phyloP scores from a whole-genome alignment of 2,113 vertebrate species.

The Capreolus pygargus region DNA sequence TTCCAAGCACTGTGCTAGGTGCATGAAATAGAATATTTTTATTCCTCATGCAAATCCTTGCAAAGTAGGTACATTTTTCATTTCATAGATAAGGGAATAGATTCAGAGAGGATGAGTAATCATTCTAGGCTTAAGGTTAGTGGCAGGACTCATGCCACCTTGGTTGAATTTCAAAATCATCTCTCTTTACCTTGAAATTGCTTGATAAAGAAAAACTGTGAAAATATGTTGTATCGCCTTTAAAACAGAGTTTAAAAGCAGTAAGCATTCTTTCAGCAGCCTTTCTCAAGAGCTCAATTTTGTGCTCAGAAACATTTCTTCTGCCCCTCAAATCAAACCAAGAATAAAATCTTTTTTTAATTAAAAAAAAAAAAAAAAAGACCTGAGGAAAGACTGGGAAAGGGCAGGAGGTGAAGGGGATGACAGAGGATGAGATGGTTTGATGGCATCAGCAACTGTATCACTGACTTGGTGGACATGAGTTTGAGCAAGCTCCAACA shows the following conservation, averaged over 20 bases:
- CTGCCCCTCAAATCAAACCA: background rate
- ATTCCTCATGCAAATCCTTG: background rate
- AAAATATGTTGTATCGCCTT: background rate
- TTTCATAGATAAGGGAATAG: background rate
- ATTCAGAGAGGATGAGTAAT: background rate
- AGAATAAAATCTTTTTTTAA: background rate
- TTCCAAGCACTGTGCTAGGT: background rate
- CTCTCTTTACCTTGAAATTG: background rate
- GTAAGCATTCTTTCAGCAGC: background rate
- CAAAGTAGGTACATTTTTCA: background rate
- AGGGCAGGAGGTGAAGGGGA: background rate
- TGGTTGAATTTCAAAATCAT: background rate
- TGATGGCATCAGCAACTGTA: background rate
- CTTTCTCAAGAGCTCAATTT: background rate
- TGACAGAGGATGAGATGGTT: background rate
- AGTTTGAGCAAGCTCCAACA: background rate
- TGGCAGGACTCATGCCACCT: background rate
- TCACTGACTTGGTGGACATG: background rate
- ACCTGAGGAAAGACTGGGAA: background rate
- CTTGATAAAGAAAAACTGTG: conserved; percentile 16
- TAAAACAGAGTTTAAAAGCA: conserved; percentile 16
- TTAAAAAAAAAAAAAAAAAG: background rate
- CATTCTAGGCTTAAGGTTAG: background rate
- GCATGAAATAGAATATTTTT: background rate
- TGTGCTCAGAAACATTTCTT: background rate